Evolutionary conservation across 2,113 vertebrate species (phyloP).

Genomic region (Pygoscelis antarcticus): DNA sequence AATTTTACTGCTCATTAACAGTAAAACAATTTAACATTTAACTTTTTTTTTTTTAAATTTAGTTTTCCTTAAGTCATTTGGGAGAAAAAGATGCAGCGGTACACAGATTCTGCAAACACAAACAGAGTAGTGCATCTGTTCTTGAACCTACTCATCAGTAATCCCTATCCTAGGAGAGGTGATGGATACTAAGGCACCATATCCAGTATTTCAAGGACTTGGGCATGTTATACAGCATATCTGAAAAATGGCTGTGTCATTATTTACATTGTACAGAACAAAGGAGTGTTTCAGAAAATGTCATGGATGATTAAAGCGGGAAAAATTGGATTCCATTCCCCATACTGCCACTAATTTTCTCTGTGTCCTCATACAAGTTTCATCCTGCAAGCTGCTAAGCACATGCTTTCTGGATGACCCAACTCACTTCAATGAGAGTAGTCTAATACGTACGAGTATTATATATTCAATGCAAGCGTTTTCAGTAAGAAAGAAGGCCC

Average conservation of each 20-base stretch:
- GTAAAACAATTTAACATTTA: background rate
- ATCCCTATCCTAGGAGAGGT: background rate
- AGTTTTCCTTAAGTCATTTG: background rate
- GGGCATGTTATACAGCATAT: background rate
- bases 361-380: background rate
- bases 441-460: background rate
- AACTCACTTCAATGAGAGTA: background rate
- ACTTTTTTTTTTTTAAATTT: background rate
- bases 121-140: background rate
- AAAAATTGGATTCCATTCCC: slow-evolving; percentile 1
- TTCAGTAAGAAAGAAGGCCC: background rate
- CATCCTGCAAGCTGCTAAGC: background rate
- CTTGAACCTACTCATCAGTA: background rate
- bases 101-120: background rate
- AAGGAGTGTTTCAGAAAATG: slow-evolving; percentile 18
- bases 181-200: background rate
- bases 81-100: background rate
- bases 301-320: background rate
- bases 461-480: background rate
- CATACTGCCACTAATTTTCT: background rate
- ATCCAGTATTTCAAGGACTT: background rate
- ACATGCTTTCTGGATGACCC: background rate
- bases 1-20: background rate
- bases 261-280: slow-evolving; percentile 17
- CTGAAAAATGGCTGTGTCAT: slow-evolving; percentile 21